Conservation (phyloP, 2,888 invertebrate genomes). For the Drosophila bunnanda region DNA sequence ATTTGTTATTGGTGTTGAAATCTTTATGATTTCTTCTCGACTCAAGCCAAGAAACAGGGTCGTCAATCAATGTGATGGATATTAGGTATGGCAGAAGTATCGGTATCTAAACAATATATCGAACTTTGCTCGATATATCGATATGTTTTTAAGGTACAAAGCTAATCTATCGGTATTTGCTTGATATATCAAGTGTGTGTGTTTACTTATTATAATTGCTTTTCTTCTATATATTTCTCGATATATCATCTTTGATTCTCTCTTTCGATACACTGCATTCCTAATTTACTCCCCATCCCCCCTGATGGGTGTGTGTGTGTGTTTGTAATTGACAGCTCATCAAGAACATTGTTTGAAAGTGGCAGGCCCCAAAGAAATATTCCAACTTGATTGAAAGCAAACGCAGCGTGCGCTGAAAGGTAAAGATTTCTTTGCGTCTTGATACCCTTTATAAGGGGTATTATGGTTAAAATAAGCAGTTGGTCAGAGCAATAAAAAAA, state of each 20-base stretch:
- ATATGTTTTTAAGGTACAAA: not conserved
- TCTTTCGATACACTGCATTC: conserved; percentile 2
- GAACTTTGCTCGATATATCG: not conserved
- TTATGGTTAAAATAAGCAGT: too few relatives aligned
- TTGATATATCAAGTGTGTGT: not conserved
- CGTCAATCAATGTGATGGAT: conserved; percentile 23
- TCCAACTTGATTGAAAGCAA: conserved; percentile 72
- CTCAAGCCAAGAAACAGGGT: conserved; percentile 21
- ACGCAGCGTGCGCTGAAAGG: conserved; percentile 56
- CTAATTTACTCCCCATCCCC: not conserved
- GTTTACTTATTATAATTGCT: not conserved
- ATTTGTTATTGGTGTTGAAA: conserved; percentile 77
- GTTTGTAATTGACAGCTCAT: conserved; percentile 72
- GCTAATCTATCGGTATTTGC: not conserved
- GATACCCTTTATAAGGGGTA: not conserved
- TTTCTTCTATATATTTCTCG: not conserved
- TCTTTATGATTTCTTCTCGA: conserved; percentile 61
- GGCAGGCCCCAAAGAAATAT: conserved; percentile 58
- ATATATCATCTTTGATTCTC: conserved; percentile 2
- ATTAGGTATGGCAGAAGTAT: conserved; percentile 1
- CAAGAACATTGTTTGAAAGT: conserved; percentile 73
- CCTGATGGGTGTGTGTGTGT: conserved; percentile 24
- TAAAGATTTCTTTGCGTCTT: conserved; percentile 25
- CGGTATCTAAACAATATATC: not conserved
- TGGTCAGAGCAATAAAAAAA: not conserved